Base-by-base conservation (phyloP, 2,888 invertebrate genomes). In the Andrena flavipes region DNA sequence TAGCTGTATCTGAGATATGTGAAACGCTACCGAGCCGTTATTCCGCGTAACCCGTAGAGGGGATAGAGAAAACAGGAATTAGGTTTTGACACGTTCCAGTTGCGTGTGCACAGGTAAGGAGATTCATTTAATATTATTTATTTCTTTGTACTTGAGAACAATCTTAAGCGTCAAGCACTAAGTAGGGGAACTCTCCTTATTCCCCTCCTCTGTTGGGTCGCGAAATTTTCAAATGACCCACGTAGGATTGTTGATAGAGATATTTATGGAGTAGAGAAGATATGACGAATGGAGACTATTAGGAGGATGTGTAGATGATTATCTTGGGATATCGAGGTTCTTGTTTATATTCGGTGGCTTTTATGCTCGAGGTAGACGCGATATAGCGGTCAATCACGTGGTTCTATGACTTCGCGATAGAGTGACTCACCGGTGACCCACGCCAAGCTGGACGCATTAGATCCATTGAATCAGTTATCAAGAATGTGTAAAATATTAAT, bases 341-440 rank as follows among this genome's bases (percentile, higher is more conserved):
- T 30, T 30, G 60, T 60, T 26, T 60, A 30, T 30, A 30, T 29
- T 60, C 60, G 30, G n/a, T 60, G n/a, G 60, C 30, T n/a, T 60
- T 60, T 60, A 60, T 33, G 10, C 30, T 60, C 8, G 33, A 33
- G n/a, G 20, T 20, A 60, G 33, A 3, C 60, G 60, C 33, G 60
- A n/a, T 60, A 33, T 30, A 16, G 16, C 65, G 67, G 49, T n/a
- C 51, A 48, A 20, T 67, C 67, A 67, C 67, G 67, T 51, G 30
- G 51, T n/a, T 30, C 29, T 67, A 67, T 51, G 29, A 67, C 48
- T 67, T 51, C 30, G 30, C 49, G 67, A 51, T 6, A 51, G 30
- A 26, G 29, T 67, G 67, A 67, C 49, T 67, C 67, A 51, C 29
- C 65, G 49, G 49, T 67, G 65, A 20, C 60, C 60, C 13, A 29